Evolutionary conservation across 2,888 invertebrate genomes (phyloP), one percentile per base, ranked within the genome.

Genomic region (Tinea trinotella): DNA sequence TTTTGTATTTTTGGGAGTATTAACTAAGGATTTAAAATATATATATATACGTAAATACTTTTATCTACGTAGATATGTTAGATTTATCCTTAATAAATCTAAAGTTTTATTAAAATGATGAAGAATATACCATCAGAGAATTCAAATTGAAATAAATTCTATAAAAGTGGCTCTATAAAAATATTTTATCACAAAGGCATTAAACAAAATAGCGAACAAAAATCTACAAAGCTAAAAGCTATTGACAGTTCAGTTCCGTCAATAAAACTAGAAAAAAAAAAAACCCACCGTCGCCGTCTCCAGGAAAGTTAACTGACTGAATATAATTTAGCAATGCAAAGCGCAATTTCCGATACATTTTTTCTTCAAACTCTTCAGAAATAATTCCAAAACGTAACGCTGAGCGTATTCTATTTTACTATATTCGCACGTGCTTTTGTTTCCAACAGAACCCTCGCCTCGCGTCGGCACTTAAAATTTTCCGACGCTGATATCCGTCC

Each of bases 391-490:
- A n/a, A 6, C n/a, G 13, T 15, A 40, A 20, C 5, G 4, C 40
- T 12, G 40, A 48, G 20, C 48, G 48, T 48, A 19, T 48, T 48
- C 50, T 7, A 50, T 50, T 24, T 18, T 5, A 46, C 24, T 12
- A 20, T 24, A 48, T 50, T 24, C 57, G 58, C 60, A 60, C 63
- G 59, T 67, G 67, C 67, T 69, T 70, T 68, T 68, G 69, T 70
- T 67, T 65, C 70, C 73, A 61, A 62, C 56, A 68, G 68, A 70
- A 67, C 59, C 20, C 64, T 56, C 60, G 65, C 20, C 64, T 56
- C 60, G 65, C 68, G 66, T 65, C 63, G 67, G 64, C 69, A 66
- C 72, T 78, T 78, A 74, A 79, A 80, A 79, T 78, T 76, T 72
- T 48, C 54, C 52, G 70, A 64, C 67, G 59, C 66, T 72, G 71